Percentiles rank a stretch among this genome's conserved stretches.
Evolutionary conservation across 1,140 invertebrate species (phyloP).

Genomic region (Leptinotarsa defecta): DNA sequence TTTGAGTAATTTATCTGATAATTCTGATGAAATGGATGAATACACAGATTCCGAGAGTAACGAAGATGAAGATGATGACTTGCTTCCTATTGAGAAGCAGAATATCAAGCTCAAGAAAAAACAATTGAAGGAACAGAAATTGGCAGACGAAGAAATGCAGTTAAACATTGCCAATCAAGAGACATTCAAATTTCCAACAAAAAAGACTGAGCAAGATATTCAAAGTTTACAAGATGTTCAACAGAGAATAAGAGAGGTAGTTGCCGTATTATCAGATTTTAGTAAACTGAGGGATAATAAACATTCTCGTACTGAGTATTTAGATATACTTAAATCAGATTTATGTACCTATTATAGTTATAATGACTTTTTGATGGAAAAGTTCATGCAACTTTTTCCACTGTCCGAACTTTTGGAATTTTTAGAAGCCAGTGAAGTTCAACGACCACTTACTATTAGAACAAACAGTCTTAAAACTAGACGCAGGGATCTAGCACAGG

Average conservation of each 20-base stretch:
- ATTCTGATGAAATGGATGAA: slow-evolving; percentile 52
- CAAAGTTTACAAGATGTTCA: slow-evolving; percentile 83
- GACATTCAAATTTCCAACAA: slow-evolving; percentile 75
- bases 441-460: slow-evolving; percentile 92
- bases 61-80: slow-evolving; percentile 52
- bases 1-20: slow-evolving; percentile 59
- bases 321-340: slow-evolving; percentile 79
- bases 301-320: slow-evolving; percentile 81
- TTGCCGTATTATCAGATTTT: slow-evolving; percentile 89
- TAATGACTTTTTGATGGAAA: slow-evolving; percentile 94
- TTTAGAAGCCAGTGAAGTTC: slow-evolving; percentile 95
- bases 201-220: slow-evolving; percentile 72
- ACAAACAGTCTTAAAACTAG: slow-evolving; percentile 96
- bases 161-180: slow-evolving; percentile 76
- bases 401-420: slow-evolving; percentile 90
- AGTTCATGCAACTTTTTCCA: slow-evolving; percentile 92
- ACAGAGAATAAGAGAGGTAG: slow-evolving; percentile 88
- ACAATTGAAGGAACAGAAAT: slow-evolving; percentile 69
- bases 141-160: slow-evolving; percentile 81
- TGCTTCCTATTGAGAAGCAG: slow-evolving; percentile 85
- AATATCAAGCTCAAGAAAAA: slow-evolving; percentile 81
- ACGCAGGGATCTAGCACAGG: slow-evolving; percentile 89
- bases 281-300: slow-evolving; percentile 75
- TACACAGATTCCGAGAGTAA: slow-evolving; percentile 56
- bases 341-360: slow-evolving; percentile 96